Base-by-base conservation (phyloP, 1,140 invertebrate genomes). In the Laupala kohalensis region DNA sequence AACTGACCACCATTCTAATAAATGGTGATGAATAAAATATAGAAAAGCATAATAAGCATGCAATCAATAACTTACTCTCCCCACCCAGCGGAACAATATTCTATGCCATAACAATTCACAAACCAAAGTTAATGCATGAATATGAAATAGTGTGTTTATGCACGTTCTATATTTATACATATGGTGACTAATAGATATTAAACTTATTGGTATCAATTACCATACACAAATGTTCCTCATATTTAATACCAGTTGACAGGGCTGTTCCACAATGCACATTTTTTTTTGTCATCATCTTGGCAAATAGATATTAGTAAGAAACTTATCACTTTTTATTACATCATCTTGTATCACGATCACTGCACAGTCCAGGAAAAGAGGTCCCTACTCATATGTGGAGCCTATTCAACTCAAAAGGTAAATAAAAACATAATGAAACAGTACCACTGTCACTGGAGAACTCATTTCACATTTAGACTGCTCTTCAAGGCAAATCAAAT, bases 131-230 rank as follows among this genome's bases (percentile, higher is more conserved):
- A 26, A 6, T n/a, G 23, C 28, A 53, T 72, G 28, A 68, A 69
- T 72, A 67, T 72, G 28, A 72, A 19, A 15, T 72, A 69, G 24
- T 70, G 37, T 70, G 26, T 70, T 53, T 72, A 53, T 71, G 30
- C 64, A 66, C 37, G 62, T 53, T 29, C 24, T 70, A 68, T 72
- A 53, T 37, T 70, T 67, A 68, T 72, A 72, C 67, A 72, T 64
- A 68, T 67, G n/a, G 71, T 68, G 71, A 72, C 67, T 67, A 37
- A 72, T 64, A 72, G 65, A 68, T 72, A 72, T 68, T 28, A 72
- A 64, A 53, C 65, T 37, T 72, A 62, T 63, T 30, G 19, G 37
- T 19, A 62, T 70, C 63, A 70, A 62, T 70, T 4, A 64, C 69
- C 69, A 70, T 70, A 70, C 69, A 70, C 28, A 53, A 27, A 30